phyloP scores from a whole-genome alignment of 2,797 vertebrate species.

The Eleutherodactylus coqui region DNA sequence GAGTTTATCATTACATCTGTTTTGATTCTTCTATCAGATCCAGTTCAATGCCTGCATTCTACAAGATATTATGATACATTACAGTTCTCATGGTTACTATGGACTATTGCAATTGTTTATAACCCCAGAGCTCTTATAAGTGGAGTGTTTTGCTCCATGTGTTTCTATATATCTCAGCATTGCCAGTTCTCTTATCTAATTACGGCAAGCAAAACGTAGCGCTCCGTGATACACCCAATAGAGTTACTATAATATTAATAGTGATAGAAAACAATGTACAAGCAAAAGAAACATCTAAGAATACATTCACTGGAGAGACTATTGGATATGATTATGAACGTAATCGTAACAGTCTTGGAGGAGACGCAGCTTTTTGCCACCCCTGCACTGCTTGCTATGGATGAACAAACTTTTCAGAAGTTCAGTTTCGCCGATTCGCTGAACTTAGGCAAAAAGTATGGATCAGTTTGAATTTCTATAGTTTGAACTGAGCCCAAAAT shows the following conservation, averaged over 20 bases:
- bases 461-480: too few relatives aligned
- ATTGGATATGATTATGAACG: too few relatives aligned
- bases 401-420: too few relatives aligned
- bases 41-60: neutral
- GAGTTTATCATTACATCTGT: slow-evolving; percentile 34
- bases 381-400: too few relatives aligned
- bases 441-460: too few relatives aligned
- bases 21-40: slow-evolving; percentile 26
- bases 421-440: too few relatives aligned
- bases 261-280: neutral
- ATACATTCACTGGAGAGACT: neutral
- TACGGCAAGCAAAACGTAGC: neutral
- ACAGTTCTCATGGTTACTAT: slow-evolving; percentile 16
- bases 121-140: slow-evolving; percentile 35
- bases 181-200: neutral
- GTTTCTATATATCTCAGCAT: slow-evolving; percentile 12
- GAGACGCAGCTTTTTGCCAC: too few relatives aligned
- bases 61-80: slow-evolving; percentile 15
- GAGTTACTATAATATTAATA: neutral
- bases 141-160: neutral
- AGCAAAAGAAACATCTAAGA: neutral
- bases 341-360: too few relatives aligned
- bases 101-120: slow-evolving; percentile 31
- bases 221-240: neutral
- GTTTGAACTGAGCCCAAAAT: too few relatives aligned